Evolutionary conservation across 37 sponge, comb jelly and placozoan species (phyloP), one percentile per base, ranked within the genome.

Genomic region (Cliona cf. orientalis): DNA sequence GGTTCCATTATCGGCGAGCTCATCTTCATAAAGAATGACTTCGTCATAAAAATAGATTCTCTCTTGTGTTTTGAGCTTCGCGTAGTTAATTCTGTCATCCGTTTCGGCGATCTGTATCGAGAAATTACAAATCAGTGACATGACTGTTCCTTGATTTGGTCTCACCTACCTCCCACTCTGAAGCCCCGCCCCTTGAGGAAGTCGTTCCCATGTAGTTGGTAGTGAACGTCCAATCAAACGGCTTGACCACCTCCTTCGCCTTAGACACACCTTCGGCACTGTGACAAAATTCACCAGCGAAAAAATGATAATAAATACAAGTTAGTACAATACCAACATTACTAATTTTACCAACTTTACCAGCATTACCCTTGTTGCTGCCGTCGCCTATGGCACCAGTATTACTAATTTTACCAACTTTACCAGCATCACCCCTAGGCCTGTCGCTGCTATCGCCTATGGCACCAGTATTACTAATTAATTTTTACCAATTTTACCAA

Each of bases 221-320:
- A 6, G 94, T 93, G 83, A 68, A 97, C 37, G 98, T 97, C 98
- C 98, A 97, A 77, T 97, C 98, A 90, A 93, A 97, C 42, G 93
- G 91, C 53, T 93, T 90, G 14, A 90, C 76, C 42, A 74, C 80
- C 17, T 84, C 80, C 32, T 91, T 87, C 31, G 88, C 83, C 41
- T 84, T 63, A 42, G 57, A 34, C 62, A 89, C 38, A 14, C 85
- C 75, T 46, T 70, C 72, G 11, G 33, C 26, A 42, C 83, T 87
- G 37, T 23, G 71, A 29, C 19, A 70, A 22, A 73, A 42, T n/a
- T 73, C 40, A 42, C 40, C 33, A 29, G 3, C 34, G 42, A 58
- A 53, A 49, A 6, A 46, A 23, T 26, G 32, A 49, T 26, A 22
- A 25, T 21, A 17, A 11, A n/a, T n/a, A n/a, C n/a, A n/a, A n/a